Percentiles rank a stretch among this genome's conserved stretches.
Evolutionary conservation across 1,140 invertebrate species (phyloP).

Genomic region (Mycetomoellerius zeteki): DNA sequence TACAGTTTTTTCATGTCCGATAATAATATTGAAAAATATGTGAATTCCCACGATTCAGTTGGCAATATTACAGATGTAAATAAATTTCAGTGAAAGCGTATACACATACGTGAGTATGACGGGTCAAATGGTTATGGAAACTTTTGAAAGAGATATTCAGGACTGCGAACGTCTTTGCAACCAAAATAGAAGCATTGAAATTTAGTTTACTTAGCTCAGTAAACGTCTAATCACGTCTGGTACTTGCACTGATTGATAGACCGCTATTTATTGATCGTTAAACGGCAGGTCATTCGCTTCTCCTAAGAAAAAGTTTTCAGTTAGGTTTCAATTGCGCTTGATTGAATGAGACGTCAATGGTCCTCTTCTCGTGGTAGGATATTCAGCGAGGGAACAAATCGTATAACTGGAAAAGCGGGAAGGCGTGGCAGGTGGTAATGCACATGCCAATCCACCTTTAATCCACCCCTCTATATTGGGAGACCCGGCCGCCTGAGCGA

Average conservation of each 20-base stretch:
- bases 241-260: neutral
- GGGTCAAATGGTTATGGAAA: neutral
- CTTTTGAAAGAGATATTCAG: neutral
- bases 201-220: neutral
- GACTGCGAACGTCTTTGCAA: no score
- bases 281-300: neutral
- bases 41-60: neutral
- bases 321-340: neutral
- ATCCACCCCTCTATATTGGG: conserved; percentile 48
- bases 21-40: neutral
- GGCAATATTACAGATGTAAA: conserved; percentile 15
- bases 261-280: conserved; percentile 1
- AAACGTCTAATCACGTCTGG: neutral
- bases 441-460: conserved; percentile 61
- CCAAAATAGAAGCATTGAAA: neutral
- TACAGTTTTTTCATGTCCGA: neutral
- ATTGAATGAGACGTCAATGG: conserved; percentile 13
- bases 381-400: conserved; percentile 40
- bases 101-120: neutral
- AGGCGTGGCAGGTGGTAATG: conserved; percentile 44
- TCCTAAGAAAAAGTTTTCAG: neutral
- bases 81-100: neutral
- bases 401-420: conserved; percentile 14
- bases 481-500: conserved; percentile 8
- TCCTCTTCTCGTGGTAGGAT: conserved; percentile 17